These are phyloP conservation scores for Syrphus vitripennis DNA, from an alignment of 2,888 invertebrate genomes.

Conservation along the genomic window DNA sequence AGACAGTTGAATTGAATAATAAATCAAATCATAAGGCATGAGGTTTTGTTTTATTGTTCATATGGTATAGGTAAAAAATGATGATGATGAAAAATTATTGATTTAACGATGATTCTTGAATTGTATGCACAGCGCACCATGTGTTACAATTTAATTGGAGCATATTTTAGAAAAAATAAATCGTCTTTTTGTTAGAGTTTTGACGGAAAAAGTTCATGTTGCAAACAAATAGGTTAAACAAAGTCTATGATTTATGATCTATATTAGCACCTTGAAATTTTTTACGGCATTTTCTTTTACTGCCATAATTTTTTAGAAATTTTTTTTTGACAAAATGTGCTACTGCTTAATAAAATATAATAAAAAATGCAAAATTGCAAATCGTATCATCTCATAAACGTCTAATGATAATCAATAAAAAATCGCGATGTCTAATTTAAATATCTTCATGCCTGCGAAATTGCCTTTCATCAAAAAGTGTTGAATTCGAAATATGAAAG, in stretches of 20 bases:
- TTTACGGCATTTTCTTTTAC: too few relatives aligned
- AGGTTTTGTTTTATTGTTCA: not conserved
- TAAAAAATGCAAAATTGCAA: too few relatives aligned
- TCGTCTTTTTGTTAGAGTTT: not conserved
- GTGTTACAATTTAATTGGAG: slow-evolving; percentile 9
- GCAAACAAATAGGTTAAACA: not conserved
- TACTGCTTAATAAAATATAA: too few relatives aligned
- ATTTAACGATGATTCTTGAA: not conserved
- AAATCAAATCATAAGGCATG: slow-evolving; percentile 40
- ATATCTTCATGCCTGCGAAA: too few relatives aligned
- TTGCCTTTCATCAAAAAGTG: too few relatives aligned
- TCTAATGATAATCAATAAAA: too few relatives aligned
- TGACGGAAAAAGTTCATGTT: not conserved
- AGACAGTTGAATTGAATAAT: slow-evolving; percentile 55
- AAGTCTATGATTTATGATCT: not conserved
- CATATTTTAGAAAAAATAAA: not conserved
- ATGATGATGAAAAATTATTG: slow-evolving; percentile 20
- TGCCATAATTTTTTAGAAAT: too few relatives aligned
- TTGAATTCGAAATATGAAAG: too few relatives aligned
- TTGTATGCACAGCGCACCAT: not conserved
- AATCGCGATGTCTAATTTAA: too few relatives aligned
- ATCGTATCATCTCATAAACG: too few relatives aligned
- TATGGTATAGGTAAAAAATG: too few relatives aligned
- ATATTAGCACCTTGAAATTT: not conserved
- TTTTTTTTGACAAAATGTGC: too few relatives aligned